phyloP scores from a whole-genome alignment of 2,888 invertebrate species.

The Erpobdella octoculata region DNA sequence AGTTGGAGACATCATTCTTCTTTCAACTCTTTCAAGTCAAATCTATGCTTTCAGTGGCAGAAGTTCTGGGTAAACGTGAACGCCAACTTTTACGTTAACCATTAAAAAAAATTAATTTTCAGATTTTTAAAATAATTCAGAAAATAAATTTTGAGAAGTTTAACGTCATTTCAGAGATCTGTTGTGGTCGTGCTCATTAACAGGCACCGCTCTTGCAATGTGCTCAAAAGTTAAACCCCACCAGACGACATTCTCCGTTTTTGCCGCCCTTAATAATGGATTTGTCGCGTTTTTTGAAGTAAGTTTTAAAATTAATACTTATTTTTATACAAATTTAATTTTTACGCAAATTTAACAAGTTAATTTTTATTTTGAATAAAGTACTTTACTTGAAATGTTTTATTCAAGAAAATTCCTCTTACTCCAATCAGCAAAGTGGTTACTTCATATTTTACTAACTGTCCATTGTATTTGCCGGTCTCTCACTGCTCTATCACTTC shows the following conservation, averaged over 20 bases:
- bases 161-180: not conserved
- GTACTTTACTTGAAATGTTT: no score
- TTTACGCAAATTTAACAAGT: not conserved
- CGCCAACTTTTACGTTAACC: not conserved
- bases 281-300: slow-evolving; percentile 56
- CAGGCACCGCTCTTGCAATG: not conserved
- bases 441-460: slow-evolving; percentile 39
- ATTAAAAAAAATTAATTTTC: not conserved
- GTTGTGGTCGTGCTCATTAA: slow-evolving; percentile 5
- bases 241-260: slow-evolving; percentile 36
- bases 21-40: slow-evolving; percentile 29
- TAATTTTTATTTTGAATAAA: not conserved
- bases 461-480: slow-evolving; percentile 55
- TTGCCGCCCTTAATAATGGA: slow-evolving; percentile 55
- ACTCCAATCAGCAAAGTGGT: slow-evolving; percentile 38
- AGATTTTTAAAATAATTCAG: not conserved
- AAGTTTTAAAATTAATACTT: not conserved
- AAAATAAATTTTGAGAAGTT: not conserved
- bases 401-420: slow-evolving; percentile 30
- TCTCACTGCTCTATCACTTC: slow-evolving; percentile 54
- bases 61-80: slow-evolving; percentile 6
- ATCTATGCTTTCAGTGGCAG: slow-evolving; percentile 28
- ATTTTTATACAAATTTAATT: not conserved
- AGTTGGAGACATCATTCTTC: slow-evolving; percentile 25
- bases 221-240: slow-evolving; percentile 7